These are phyloP conservation scores for Eretmochelys imbricata DNA, from an alignment of 2,113 vertebrate genomes.

Conservation along the genomic window DNA sequence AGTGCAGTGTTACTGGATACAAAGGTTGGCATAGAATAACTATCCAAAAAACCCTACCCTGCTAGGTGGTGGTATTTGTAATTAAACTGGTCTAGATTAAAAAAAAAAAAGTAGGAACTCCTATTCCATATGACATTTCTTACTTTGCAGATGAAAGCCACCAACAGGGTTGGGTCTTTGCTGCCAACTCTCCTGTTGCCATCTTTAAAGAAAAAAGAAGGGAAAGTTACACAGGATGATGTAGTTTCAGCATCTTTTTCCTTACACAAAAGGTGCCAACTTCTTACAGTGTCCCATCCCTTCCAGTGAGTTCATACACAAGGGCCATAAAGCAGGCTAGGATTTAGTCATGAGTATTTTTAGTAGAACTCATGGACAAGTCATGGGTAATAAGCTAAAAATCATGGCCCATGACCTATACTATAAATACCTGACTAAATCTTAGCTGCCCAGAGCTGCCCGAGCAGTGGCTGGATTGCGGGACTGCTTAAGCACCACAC, in stretches of 20 bases:
- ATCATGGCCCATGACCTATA: no score
- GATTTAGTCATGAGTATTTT: no score
- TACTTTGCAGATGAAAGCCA: slow-evolving; percentile 94
- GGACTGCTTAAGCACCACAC: no score
- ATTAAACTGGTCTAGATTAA: neutral
- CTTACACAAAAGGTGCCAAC: fast-evolving
- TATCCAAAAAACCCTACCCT: neutral
- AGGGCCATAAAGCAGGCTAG: neutral
- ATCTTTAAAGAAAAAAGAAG: slow-evolving; percentile 42
- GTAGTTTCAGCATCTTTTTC: neutral
- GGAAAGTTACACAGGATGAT: neutral
- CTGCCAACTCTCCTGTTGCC: neutral
- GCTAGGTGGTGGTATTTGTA: neutral
- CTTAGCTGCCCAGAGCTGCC: no score
- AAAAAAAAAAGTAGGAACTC: neutral
- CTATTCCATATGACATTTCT: neutral
- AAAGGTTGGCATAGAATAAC: neutral
- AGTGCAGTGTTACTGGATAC: neutral
- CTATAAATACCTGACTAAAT: no score
- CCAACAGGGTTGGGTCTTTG: slow-evolving; percentile 82
- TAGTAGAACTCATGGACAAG: no score
- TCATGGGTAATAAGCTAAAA: no score
- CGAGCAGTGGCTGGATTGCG: no score
- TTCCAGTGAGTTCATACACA: neutral
- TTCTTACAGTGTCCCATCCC: neutral